Conservation (phyloP, 2,888 invertebrate genomes). For the Pristionchus entomophagus region DNA sequence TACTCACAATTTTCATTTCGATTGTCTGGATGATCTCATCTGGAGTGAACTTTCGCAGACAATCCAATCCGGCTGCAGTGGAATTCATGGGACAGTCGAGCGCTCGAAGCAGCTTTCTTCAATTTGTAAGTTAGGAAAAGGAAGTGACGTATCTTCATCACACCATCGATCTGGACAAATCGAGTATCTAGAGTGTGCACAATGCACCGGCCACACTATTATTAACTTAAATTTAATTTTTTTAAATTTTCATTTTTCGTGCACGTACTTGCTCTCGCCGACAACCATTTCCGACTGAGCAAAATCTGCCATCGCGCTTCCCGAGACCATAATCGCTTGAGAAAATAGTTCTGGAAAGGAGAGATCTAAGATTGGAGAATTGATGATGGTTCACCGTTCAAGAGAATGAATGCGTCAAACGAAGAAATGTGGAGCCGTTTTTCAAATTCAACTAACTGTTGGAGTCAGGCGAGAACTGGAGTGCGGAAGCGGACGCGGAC, state of each 20-base stretch:
- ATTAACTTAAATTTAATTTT: too few relatives aligned
- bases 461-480: slow-evolving; percentile 64
- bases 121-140: neutral
- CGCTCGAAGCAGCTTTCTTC: neutral
- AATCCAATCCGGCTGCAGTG: slow-evolving; percentile 53
- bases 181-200: too few relatives aligned
- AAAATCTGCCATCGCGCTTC: neutral
- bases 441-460: slow-evolving; percentile 53
- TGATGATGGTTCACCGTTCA: too few relatives aligned
- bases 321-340: neutral
- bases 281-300: slow-evolving; percentile 54
- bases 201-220: too few relatives aligned
- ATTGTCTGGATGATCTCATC: slow-evolving; percentile 62
- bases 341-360: neutral
- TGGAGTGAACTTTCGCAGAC: slow-evolving; percentile 60
- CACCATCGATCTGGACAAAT: too few relatives aligned
- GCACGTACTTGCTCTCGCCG: slow-evolving; percentile 49
- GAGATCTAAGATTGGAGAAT: too few relatives aligned
- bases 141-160: neutral
- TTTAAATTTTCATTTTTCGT: too few relatives aligned
- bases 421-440: too few relatives aligned
- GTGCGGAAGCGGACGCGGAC: slow-evolving; percentile 60
- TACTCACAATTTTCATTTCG: slow-evolving; percentile 63
- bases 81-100: slow-evolving; percentile 45
- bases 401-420: too few relatives aligned